A percentile compares a stretch with the other conserved stretches of the same genome.
Evolutionary conservation across 2,888 invertebrate genomes (phyloP).

Genomic region (Stenotaenia linearis): DNA sequence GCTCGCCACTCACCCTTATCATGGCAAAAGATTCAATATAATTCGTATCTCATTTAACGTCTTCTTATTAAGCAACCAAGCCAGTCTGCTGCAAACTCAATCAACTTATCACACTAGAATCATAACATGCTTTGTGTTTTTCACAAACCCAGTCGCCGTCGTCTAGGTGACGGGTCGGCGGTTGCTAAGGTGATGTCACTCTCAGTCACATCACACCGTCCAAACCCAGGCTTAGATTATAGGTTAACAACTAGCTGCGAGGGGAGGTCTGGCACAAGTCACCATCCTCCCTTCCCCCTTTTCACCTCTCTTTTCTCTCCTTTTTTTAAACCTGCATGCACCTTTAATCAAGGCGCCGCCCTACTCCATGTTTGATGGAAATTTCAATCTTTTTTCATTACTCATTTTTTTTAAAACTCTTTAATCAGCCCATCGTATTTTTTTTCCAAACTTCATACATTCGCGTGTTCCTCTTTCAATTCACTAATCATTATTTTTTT

Average conservation of each 20-base stretch:
- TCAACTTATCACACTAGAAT: constrained; percentile 9
- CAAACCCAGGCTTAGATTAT: constrained; percentile 1
- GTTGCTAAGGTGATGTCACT: constrained; percentile 20
- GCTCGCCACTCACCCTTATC: background rate
- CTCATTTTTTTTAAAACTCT: background rate
- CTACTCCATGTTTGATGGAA: constrained; percentile 12
- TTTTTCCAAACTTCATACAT: background rate
- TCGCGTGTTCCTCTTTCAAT: constrained; percentile 11
- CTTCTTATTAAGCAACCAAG: constrained; percentile 5
- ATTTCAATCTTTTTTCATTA: constrained; percentile 11
- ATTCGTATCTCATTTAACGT: background rate
- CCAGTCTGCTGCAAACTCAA: background rate
- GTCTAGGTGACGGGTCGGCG: constrained; percentile 13
- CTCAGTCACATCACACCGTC: constrained; percentile 23
- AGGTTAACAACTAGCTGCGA: constrained; percentile 13
- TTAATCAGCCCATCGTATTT: constrained; percentile 19
- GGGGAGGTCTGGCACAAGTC: background rate
- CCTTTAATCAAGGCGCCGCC: constrained; percentile 24
- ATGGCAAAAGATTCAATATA: background rate
- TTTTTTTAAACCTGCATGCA: background rate
- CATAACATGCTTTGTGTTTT: constrained; percentile 26
- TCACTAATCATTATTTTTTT: background rate
- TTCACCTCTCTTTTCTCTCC: background rate
- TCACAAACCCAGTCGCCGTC: background rate
- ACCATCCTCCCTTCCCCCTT: background rate